Base-by-base conservation (phyloP, 1,140 invertebrate species). In the Lordiphosa mommai region DNA sequence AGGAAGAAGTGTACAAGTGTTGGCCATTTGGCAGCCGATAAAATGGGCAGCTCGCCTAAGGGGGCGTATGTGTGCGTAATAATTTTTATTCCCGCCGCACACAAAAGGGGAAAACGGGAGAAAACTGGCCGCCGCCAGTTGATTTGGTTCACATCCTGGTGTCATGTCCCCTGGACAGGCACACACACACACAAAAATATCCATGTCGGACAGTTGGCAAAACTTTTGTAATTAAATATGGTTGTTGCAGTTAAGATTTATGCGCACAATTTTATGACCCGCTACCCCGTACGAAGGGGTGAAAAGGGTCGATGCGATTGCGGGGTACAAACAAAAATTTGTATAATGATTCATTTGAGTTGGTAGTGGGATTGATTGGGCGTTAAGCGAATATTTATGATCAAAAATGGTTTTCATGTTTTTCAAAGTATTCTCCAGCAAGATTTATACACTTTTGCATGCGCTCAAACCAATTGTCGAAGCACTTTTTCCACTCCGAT, bases 1-100 rank as follows among this genome's bases (percentile, higher is more conserved):
- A 49, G 37, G 37, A 55, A n/a, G 34, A 65, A 64, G 47, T 50
- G 46, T 61, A 60, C 71, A 80, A 74, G 65, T 80, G 76, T 67
- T 27, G 67, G 58, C 77, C 67, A 82, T 82, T 82, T 82, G 76
- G 76, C 76, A 82, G 77, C 53, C 76, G 67, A 82, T 82, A 82
- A 82, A 82, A 82, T 63, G 69, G 61, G 57, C 65, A 59, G 36
- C 58, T 61, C 38, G 71, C 67, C 67, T 43, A 51, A 61, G 46
- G 68, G 52, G 56, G 53, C 34, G 64, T 51, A 10, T 23, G n/a
- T 12, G 12, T 30, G 43, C 9, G 17, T 10, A 53, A 71, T 61
- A 61, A 56, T 61, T 70, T 61, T 52, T 43, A 43, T 23, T 27
- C 36, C 30, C 13, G 32, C 48, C 40, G n/a, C 56, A n/a, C 13